Percentiles rank a stretch among this genome's conserved stretches.
phyloP scores from a whole-genome alignment of 2,888 invertebrate genomes.

The Sinhomidia bicolor region DNA sequence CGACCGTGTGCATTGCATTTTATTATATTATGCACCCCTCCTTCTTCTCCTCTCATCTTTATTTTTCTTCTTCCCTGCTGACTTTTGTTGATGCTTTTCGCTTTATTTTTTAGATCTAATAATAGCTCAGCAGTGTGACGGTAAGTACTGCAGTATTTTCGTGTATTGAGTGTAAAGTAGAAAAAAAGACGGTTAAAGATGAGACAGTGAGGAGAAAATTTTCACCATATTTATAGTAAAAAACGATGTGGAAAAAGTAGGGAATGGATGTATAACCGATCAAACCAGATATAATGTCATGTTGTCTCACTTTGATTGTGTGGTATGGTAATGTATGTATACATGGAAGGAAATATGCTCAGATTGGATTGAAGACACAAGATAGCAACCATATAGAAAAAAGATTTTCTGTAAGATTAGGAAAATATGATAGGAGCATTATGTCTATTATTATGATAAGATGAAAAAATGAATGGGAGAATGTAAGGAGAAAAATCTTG shows the following conservation, averaged over 20 bases:
- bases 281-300: not conserved
- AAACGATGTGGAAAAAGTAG: not conserved
- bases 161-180: conserved; percentile 40
- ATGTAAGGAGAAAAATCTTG: conserved; percentile 18
- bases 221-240: conserved; percentile 14
- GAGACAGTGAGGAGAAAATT: conserved; percentile 39
- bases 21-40: conserved; percentile 68
- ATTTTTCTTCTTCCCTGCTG: conserved; percentile 60
- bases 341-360: conserved; percentile 39
- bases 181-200: too few species aligned
- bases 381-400: conserved; percentile 30
- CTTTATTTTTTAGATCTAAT: conserved; percentile 66
- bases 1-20: conserved; percentile 55
- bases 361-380: conserved; percentile 49
- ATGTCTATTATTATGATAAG: not conserved
- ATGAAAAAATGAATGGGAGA: too few species aligned
- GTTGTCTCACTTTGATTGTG: conserved; percentile 53
- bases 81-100: conserved; percentile 65
- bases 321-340: conserved; percentile 41
- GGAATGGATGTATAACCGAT: not conserved
- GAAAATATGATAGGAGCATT: not conserved
- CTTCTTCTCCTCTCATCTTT: conserved; percentile 32
- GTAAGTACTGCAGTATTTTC: conserved; percentile 44
- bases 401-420: conserved; percentile 42
- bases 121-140: conserved; percentile 47